These are phyloP conservation scores for Styela clava DNA, from an alignment of 23 tunicate species.

Conservation along the genomic window DNA sequence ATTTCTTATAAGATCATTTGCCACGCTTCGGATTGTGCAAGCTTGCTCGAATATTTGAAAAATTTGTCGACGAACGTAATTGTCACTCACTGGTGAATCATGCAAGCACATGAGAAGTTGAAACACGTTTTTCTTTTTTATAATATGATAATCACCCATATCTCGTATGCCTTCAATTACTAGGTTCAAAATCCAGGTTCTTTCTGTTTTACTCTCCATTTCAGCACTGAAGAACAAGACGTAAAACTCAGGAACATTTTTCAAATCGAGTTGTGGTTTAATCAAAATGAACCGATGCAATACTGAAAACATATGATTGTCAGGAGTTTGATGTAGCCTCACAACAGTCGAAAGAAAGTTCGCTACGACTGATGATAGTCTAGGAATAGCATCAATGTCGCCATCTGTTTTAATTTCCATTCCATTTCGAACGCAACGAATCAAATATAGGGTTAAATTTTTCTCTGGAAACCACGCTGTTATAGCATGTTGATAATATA, in stretches of 20 bases:
- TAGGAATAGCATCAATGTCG: background rate
- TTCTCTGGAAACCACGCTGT: constrained; percentile 58
- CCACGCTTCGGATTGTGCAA: constrained; percentile 47
- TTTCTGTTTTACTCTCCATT: constrained; percentile 56
- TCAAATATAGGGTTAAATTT: constrained; percentile 40
- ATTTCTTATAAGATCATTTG: constrained; percentile 39
- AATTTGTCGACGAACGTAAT: constrained; percentile 39
- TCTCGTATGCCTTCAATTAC: constrained; percentile 34
- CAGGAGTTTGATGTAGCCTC: constrained; percentile 15
- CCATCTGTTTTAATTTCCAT: constrained; percentile 12
- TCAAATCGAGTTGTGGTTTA: constrained; percentile 49
- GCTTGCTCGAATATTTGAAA: constrained; percentile 32
- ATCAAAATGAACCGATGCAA: constrained; percentile 57
- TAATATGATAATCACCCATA: constrained; percentile 43
- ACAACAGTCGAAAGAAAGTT: constrained; percentile 34
- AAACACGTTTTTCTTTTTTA: constrained; percentile 35
- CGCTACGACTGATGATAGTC: constrained; percentile 37
- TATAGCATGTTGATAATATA: constrained; percentile 38
- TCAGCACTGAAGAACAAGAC: constrained; percentile 54
- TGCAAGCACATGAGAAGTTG: constrained; percentile 43
- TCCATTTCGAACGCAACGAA: constrained; percentile 43
- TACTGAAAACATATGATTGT: constrained; percentile 50
- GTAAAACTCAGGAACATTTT: constrained; percentile 57
- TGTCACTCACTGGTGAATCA: constrained; percentile 54
- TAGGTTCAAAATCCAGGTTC: constrained; percentile 51